Evolutionary conservation across 2,888 invertebrate genomes (phyloP), one percentile per base, ranked within the genome.

Genomic region (Seira ritae): DNA sequence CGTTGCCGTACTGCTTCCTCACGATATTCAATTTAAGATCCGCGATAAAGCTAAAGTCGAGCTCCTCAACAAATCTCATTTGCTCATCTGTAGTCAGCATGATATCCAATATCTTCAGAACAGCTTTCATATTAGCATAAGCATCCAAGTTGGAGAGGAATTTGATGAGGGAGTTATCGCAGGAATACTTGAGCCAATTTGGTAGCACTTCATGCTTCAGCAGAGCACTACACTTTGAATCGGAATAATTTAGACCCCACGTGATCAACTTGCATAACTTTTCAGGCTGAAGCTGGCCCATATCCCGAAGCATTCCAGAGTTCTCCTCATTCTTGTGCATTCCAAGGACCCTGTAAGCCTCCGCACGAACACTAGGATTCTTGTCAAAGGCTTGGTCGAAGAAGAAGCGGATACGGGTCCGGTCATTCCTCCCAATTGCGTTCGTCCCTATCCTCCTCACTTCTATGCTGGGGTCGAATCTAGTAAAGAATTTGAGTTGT

Each of bases 341-440:
- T 0, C 50, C 42, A 31, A 74, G 12, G 10, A 50, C 74, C 42
- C 37, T 74, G 12, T 70, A 76, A 1, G 81, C 81, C 17, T 81
- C 81, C 8, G 37, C 17, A 24, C 81, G n/a, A 10, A 81, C 81
- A 6, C 19, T 22, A 0, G n/a, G n/a, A n/a, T 23, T 67, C 24
- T 23, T 8, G 23, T 81, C 81, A 66, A 81, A 81, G 0, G 74
- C 76, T 15, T 65, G 71, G n/a, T 81, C 81, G 22, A 70, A 75
- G 19, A 81, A 81, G 22, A 70, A 81, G 6, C 65, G 15, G n/a
- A 23, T 6, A 55, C 65, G 60, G 22, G 60, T 55, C 0, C 20
- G 19, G 1, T 23, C 50, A 31, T 31, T 31, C 8, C 42, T 55
- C 2, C 17, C 37, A 0, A 81, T 10, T 0, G 55, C n/a, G 1